Conservation (phyloP, 2,888 invertebrate species). For the Lepeophtheirus nordmannii region DNA sequence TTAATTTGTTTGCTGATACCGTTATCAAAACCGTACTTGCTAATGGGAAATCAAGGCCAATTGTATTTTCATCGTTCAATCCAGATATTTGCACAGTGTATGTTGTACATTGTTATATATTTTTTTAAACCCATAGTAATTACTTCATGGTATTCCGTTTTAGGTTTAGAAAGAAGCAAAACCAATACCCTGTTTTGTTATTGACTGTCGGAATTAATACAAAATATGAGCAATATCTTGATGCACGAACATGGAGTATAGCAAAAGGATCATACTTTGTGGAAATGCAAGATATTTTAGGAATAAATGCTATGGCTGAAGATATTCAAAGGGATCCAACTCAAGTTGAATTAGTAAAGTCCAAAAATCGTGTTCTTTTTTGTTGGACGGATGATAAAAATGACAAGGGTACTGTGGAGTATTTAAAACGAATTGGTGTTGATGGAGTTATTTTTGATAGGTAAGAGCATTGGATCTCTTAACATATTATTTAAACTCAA, state of each 20-base stretch:
- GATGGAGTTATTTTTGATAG: constrained; percentile 95
- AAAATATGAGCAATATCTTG: constrained; percentile 62
- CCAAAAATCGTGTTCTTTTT: constrained; percentile 61
- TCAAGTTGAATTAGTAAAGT: constrained; percentile 58
- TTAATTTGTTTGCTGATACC: constrained; percentile 79
- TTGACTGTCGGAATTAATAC: constrained; percentile 60
- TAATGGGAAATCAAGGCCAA: constrained; percentile 58
- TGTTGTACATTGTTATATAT: too few species aligned
- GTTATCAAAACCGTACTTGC: constrained; percentile 63
- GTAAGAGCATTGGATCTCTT: constrained; percentile 33
- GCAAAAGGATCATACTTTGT: constrained; percentile 58
- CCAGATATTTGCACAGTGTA: constrained; percentile 85
- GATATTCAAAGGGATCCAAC: constrained; percentile 68
- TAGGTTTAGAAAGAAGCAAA: constrained; percentile 75
- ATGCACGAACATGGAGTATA: constrained; percentile 64
- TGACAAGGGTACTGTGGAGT: constrained; percentile 63
- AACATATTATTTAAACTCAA: too few species aligned
- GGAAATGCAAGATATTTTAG: constrained; percentile 34
- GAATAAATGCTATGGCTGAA: constrained; percentile 82
- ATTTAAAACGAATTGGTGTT: constrained; percentile 70
- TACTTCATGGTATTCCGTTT: constrained; percentile 26
- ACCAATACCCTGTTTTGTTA: constrained; percentile 89
- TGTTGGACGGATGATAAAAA: constrained; percentile 97
- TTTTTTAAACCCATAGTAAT: neutral
- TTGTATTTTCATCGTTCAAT: constrained; percentile 88